Conservation (phyloP, 2,888 invertebrate species). For the Harmothoe impar region DNA sequence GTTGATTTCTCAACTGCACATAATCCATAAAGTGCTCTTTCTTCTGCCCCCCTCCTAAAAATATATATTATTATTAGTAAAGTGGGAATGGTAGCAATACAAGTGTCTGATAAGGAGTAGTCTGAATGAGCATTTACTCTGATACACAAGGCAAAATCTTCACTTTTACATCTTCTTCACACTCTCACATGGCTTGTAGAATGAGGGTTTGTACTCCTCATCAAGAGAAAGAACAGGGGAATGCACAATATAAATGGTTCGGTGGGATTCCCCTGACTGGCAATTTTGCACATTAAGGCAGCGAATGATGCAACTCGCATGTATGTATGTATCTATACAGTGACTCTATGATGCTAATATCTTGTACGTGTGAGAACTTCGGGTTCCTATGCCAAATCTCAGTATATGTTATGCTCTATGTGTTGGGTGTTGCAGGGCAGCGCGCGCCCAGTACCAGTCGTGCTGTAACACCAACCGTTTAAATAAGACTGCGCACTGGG, state of each 20-base stretch:
- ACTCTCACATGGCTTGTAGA: not conserved
- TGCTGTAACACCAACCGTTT: conserved; percentile 43
- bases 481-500: not conserved
- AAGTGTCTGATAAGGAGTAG: not conserved
- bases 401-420: too few species aligned
- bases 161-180: not conserved
- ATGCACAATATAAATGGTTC: conserved; percentile 1
- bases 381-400: not conserved
- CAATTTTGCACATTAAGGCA: not conserved
- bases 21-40: not conserved
- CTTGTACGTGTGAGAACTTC: not conserved
- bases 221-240: not conserved
- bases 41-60: not conserved
- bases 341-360: not conserved
- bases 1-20: conserved; percentile 2
- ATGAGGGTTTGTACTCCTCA: conserved; percentile 6
- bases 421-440: not conserved
- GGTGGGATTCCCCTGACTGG: not conserved
- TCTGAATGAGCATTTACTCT: not conserved
- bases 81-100: conserved; percentile 7
- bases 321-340: not conserved
- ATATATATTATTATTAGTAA: not conserved
- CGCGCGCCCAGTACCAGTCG: not conserved
- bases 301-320: not conserved
- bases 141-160: not conserved